Percentiles rank a stretch among this genome's conserved stretches.
Evolutionary conservation across 2,113 vertebrate genomes (phyloP).

Genomic region (Meleagris gallopavo): DNA sequence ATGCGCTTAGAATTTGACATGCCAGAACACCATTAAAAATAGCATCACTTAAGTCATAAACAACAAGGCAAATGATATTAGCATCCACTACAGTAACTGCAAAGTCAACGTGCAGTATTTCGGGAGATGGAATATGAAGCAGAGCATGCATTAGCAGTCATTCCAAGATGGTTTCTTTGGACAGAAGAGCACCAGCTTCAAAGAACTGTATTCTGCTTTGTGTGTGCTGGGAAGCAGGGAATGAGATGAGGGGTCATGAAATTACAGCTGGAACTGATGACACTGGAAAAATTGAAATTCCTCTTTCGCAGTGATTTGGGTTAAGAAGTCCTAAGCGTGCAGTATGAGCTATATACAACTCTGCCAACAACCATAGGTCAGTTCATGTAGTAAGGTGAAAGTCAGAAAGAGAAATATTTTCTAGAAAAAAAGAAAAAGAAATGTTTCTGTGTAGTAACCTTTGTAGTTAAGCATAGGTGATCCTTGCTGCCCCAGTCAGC

Average conservation of each 20-base stretch:
- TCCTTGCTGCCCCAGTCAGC: neutral
- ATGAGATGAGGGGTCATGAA: neutral
- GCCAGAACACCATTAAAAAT: neutral
- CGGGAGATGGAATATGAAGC: neutral
- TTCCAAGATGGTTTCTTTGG: neutral
- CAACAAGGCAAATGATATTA: neutral
- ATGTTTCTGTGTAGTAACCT: no score
- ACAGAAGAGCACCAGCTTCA: neutral
- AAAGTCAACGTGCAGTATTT: neutral
- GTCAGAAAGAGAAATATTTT: neutral
- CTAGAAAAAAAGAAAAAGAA: neutral
- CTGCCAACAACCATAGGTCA: neutral
- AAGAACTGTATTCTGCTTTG: neutral
- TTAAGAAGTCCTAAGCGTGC: neutral
- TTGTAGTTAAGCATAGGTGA: neutral
- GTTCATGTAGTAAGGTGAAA: neutral
- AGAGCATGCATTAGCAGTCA: neutral
- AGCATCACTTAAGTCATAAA: neutral
- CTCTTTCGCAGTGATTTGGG: neutral
- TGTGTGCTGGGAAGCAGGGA: neutral
- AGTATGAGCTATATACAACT: neutral
- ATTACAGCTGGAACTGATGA: neutral
- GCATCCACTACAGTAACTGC: neutral
- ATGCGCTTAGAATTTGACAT: neutral
- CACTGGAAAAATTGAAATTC: neutral